A percentile compares a stretch with the other conserved stretches of the same genome.
phyloP scores from a whole-genome alignment of 2,888 invertebrate species.

The Conops quadrifasciatus region DNA sequence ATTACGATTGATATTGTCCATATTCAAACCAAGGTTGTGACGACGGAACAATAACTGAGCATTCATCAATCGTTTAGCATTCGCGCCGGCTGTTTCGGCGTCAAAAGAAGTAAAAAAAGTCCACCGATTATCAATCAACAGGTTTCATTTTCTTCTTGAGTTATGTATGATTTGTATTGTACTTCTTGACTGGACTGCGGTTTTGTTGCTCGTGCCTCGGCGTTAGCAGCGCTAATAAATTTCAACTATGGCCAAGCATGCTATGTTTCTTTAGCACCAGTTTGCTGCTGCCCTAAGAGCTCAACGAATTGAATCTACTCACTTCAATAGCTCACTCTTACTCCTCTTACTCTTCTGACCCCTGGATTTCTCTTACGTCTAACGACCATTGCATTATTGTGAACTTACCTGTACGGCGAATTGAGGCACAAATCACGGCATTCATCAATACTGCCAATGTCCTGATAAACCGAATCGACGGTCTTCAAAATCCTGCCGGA shows the following conservation, averaged over 20 bases:
- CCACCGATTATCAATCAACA: slow-evolving; percentile 25
- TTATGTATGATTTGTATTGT: slow-evolving; percentile 31
- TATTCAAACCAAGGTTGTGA: too few relatives aligned
- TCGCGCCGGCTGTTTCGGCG: neutral
- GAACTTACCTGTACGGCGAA: slow-evolving; percentile 76
- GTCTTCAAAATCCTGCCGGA: slow-evolving; percentile 88
- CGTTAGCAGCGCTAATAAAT: neutral
- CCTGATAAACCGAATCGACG: slow-evolving; percentile 91
- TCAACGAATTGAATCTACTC: too few relatives aligned
- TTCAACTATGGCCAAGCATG: too few relatives aligned
- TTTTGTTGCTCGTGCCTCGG: neutral
- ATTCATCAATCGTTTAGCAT: too few relatives aligned
- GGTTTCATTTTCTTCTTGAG: slow-evolving; percentile 31
- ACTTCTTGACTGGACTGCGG: neutral
- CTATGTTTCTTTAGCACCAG: too few relatives aligned
- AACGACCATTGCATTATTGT: neutral
- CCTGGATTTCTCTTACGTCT: neutral
- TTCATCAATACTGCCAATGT: slow-evolving; percentile 85
- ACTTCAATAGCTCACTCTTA: too few relatives aligned
- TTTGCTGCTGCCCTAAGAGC: too few relatives aligned
- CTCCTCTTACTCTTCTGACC: neutral
- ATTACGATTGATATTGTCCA: too few relatives aligned
- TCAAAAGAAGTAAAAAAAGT: neutral
- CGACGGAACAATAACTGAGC: too few relatives aligned
- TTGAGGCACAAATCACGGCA: slow-evolving; percentile 88